Evolutionary conservation across 2,888 invertebrate genomes (phyloP).

Genomic region (Eudasyphora cyanicolor): DNA sequence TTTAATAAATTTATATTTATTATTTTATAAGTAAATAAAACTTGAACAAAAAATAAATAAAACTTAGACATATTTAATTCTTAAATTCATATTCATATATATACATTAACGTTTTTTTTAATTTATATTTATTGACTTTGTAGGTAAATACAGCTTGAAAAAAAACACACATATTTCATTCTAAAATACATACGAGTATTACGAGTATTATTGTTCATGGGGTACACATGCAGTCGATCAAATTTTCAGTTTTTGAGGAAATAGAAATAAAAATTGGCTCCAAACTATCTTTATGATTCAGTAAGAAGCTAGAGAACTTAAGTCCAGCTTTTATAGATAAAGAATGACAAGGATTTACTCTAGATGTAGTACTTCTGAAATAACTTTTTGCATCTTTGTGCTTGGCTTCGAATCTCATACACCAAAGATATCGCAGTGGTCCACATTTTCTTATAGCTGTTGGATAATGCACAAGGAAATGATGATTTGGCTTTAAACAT

Average conservation of each 20-base stretch:
- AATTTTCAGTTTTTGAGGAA: conserved; percentile 24
- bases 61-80: too few relatives aligned
- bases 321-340: conserved; percentile 53
- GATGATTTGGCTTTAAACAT: conserved; percentile 60
- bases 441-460: conserved; percentile 56
- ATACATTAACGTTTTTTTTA: too few relatives aligned
- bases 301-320: conserved; percentile 50
- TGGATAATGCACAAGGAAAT: conserved; percentile 56
- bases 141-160: conserved; percentile 8
- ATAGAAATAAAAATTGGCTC: conserved; percentile 26
- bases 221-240: conserved; percentile 30
- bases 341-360: conserved; percentile 54
- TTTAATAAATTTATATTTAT: too few relatives aligned
- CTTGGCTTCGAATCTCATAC: conserved; percentile 55
- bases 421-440: conserved; percentile 53
- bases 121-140: too few relatives aligned
- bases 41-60: too few relatives aligned
- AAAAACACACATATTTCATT: conserved; percentile 28
- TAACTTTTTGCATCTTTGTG: conserved; percentile 54
- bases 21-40: too few relatives aligned
- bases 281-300: conserved; percentile 34
- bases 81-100: too few relatives aligned
- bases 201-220: conserved; percentile 43
- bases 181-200: too few relatives aligned
- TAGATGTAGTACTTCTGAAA: conserved; percentile 50